Conservation (phyloP, 2,797 vertebrate genomes). For the Otolemur crassicaudatus region DNA sequence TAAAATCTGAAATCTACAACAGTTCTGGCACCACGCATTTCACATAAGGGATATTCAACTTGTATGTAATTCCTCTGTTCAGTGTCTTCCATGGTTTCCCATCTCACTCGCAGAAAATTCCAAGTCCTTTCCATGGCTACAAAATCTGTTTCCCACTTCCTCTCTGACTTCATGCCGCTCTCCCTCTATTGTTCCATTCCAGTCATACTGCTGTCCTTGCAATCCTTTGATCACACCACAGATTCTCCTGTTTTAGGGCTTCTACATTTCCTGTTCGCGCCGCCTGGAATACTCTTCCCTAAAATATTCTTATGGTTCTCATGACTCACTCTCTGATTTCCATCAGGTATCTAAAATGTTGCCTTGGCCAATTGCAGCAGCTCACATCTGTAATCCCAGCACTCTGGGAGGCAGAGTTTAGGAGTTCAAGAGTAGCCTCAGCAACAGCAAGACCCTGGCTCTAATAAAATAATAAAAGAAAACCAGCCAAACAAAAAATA, state of each 20-base stretch:
- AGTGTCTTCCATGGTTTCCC: not conserved
- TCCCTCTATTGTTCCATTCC: not conserved
- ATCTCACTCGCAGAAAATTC: slow-evolving; percentile 32
- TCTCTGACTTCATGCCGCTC: not conserved
- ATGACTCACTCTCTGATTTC: not conserved
- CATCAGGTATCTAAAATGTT: not conserved
- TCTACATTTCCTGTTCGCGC: not conserved
- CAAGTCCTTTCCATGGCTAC: not conserved
- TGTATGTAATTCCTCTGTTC: not conserved
- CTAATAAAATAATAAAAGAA: too few relatives aligned
- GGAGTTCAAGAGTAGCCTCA: too few relatives aligned
- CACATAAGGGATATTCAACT: not conserved
- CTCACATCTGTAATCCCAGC: too few relatives aligned
- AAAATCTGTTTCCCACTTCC: not conserved
- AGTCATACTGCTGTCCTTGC: not conserved
- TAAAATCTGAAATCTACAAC: not conserved
- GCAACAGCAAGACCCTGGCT: too few relatives aligned
- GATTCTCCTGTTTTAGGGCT: not conserved
- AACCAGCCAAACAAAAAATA: too few relatives aligned
- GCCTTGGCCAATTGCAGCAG: not conserved
- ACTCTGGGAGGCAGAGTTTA: too few relatives aligned
- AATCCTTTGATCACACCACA: not conserved
- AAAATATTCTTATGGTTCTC: not conserved
- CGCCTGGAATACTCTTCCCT: not conserved
- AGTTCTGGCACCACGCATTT: not conserved